Conservation (phyloP, 2,113 vertebrate genomes). For the Toxotes chatareus region DNA sequence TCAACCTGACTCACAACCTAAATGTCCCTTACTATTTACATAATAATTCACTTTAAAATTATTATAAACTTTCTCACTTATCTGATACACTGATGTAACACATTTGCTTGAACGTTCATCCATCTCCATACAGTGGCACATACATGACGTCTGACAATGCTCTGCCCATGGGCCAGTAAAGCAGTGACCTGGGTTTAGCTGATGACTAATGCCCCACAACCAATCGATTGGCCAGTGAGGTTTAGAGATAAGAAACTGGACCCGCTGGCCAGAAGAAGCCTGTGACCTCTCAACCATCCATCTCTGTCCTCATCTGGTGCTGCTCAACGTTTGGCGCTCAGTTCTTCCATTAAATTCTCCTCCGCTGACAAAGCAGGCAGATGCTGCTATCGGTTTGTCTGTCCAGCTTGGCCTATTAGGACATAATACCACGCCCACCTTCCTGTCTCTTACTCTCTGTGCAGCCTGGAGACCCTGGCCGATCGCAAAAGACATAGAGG, state of each 20-base stretch:
- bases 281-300: slow-evolving; percentile 90
- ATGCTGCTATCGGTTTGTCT: slow-evolving; percentile 84
- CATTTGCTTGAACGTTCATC: slow-evolving; percentile 28
- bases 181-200: slow-evolving; percentile 60
- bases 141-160: slow-evolving; percentile 56
- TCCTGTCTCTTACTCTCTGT: slow-evolving; percentile 43
- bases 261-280: slow-evolving; percentile 85
- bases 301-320: slow-evolving; percentile 88
- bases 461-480: slow-evolving; percentile 52
- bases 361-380: slow-evolving; percentile 87
- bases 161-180: slow-evolving; percentile 56
- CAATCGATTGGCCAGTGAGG: slow-evolving; percentile 91
- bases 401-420: slow-evolving; percentile 64
- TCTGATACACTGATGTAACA: not conserved
- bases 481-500: slow-evolving; percentile 64
- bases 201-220: slow-evolving; percentile 92
- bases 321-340: slow-evolving; percentile 81
- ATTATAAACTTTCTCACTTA: slow-evolving; percentile 21
- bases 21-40: not conserved
- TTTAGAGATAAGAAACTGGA: slow-evolving; percentile 88
- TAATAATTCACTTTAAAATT: slow-evolving; percentile 6
- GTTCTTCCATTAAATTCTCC: slow-evolving; percentile 84
- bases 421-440: slow-evolving; percentile 71
- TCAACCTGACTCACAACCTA: not conserved
- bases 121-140: slow-evolving; percentile 68